Evolutionary conservation across 2,888 invertebrate genomes (phyloP).

Genomic region (Atrina japonica): DNA sequence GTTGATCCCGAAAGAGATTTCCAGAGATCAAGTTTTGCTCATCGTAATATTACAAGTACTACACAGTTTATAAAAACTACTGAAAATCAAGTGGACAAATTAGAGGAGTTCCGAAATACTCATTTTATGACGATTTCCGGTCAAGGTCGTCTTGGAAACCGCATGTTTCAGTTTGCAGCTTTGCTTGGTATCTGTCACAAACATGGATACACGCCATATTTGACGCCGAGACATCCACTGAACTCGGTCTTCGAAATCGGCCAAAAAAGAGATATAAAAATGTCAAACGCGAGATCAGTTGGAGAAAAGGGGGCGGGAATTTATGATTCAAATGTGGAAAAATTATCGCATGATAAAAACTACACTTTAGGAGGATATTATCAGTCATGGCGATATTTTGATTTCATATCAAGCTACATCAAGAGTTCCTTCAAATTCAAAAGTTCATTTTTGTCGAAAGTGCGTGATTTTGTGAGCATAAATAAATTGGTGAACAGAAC

Average conservation of each 20-base stretch:
- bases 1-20: too few species aligned
- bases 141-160: conserved; percentile 64
- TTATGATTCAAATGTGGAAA: conserved; percentile 37
- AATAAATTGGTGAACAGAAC: conserved; percentile 31
- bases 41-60: too few species aligned
- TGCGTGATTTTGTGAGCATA: conserved; percentile 31
- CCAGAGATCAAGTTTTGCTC: too few species aligned
- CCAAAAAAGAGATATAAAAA: conserved; percentile 19
- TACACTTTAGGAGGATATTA: conserved; percentile 61
- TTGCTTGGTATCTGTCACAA: conserved; percentile 52
- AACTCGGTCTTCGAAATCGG: conserved; percentile 48
- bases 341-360: conserved; percentile 48
- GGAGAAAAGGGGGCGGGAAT: conserved; percentile 42
- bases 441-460: conserved; percentile 34
- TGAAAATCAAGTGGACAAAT: not conserved
- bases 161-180: conserved; percentile 63
- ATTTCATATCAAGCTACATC: conserved; percentile 38
- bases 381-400: conserved; percentile 68
- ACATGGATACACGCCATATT: conserved; percentile 53
- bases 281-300: conserved; percentile 32
- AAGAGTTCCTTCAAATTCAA: conserved; percentile 54
- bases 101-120: conserved; percentile 17
- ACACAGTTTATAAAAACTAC: too few species aligned
- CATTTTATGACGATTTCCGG: conserved; percentile 45
- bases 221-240: conserved; percentile 39